Base-by-base conservation (phyloP, 2,113 vertebrate genomes). In the Antennarius striatus region DNA sequence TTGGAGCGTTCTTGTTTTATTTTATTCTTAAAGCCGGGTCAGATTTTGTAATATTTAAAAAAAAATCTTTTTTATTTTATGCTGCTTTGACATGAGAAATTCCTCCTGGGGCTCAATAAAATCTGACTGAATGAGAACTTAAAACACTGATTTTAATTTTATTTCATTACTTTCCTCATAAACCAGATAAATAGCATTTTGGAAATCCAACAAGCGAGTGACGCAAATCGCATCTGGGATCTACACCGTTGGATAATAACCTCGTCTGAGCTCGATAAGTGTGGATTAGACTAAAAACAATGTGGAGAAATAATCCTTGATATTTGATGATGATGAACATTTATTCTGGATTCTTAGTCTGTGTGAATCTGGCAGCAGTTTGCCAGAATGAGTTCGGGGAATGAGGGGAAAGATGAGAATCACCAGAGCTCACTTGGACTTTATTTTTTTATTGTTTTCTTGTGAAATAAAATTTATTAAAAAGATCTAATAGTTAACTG, bases 401-500 rank as follows among this genome's bases (percentile, higher is more conserved):
- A 22, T 1, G 40, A 67, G 4, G 0, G 7, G 39, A 7, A 58
- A 29, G 10, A 36, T 36, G 32, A 36, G 32, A 36, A 5, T 36
- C 32, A 36, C 32, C 32, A 36, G 32, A 36, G 7, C 32, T 36
- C 32, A 36, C 32, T 40, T 42, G 0, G 42, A 56, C 63, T 45
- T 69, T 45, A 13, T 36, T 5, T 60, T 73, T 46, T 43, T 29
- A 5, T 68, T 45, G 56, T n/a, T 12, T 64, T 4, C 16, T 52
- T 75, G 68, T 76, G 58, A 63, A 84, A 62, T 68, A 43, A 80
- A 80, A 62, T 61, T 42, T 56, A 78, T 85, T 80, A 82, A 85
- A 73, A 43, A 9, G 42, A 32, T 65, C 46, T 71, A 76, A 79
- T 69, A 73, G 52, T 64, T 72, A 60, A 22, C 10, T 43, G 42